Conservation (phyloP, 2,797 vertebrate species). For the Clarias fuscus region DNA sequence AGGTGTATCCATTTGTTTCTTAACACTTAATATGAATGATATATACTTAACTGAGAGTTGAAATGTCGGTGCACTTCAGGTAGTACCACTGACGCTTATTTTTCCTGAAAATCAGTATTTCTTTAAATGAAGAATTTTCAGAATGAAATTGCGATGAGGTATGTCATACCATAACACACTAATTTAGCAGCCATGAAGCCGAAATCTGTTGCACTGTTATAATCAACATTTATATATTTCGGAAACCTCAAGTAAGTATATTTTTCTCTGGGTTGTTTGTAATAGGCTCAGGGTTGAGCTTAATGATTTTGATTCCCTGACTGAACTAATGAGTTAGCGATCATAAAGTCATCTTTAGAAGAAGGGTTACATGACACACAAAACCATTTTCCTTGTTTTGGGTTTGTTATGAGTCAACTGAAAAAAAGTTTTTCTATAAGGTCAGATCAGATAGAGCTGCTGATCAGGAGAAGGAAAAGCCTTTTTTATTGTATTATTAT, state of each 20-base stretch:
- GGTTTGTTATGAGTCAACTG: constrained; percentile 13
- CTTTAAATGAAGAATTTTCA: not conserved
- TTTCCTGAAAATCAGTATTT: not conserved
- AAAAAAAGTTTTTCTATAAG: not conserved
- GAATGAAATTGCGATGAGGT: not conserved
- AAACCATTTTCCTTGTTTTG: not conserved
- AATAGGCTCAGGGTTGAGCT: not conserved
- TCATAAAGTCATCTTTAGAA: not conserved
- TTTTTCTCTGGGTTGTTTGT: not conserved
- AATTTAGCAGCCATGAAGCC: constrained; percentile 36
- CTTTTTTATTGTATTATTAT: not conserved
- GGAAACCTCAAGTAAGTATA: not conserved
- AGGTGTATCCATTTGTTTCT: not conserved
- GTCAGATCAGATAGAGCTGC: constrained; percentile 13
- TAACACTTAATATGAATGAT: constrained; percentile 5
- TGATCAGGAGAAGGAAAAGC: not conserved
- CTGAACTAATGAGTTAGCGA: not conserved
- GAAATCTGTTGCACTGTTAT: constrained; percentile 16
- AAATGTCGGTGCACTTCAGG: not conserved
- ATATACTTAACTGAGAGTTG: not conserved
- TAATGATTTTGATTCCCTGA: not conserved
- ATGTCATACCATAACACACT: constrained; percentile 28
- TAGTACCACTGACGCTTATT: not conserved
- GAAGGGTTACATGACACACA: not conserved
- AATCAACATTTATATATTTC: constrained; percentile 1